These are phyloP conservation scores for Vimba vimba DNA, from an alignment of 2,113 vertebrate species.

Conservation along the genomic window DNA sequence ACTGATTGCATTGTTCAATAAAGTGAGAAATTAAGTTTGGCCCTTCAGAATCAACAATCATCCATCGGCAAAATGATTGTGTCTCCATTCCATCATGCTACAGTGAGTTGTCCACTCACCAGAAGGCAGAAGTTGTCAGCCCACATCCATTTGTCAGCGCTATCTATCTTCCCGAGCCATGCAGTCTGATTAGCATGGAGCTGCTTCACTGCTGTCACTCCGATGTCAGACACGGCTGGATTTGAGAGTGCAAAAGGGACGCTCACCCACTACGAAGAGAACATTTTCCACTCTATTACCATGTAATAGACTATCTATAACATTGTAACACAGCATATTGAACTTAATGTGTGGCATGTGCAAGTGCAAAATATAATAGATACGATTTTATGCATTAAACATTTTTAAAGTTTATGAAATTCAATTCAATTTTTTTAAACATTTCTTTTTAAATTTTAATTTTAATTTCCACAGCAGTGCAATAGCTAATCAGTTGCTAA, in stretches of 20 bases:
- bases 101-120: slow-evolving; percentile 73
- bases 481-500: no score
- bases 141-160: slow-evolving; percentile 86
- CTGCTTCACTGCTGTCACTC: slow-evolving; percentile 84
- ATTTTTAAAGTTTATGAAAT: background rate
- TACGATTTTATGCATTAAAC: background rate
- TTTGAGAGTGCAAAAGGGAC: slow-evolving; percentile 93
- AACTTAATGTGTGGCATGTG: background rate
- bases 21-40: slow-evolving; percentile 28
- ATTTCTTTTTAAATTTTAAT: background rate
- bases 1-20: slow-evolving; percentile 21
- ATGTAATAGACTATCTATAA: background rate
- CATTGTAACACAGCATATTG: background rate
- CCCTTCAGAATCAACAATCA: background rate
- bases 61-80: background rate
- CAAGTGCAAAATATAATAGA: background rate
- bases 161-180: slow-evolving; percentile 86
- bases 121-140: slow-evolving; percentile 93
- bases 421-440: no score
- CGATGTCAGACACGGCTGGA: slow-evolving; percentile 91
- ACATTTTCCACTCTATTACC: slow-evolving; percentile 7
- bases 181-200: slow-evolving; percentile 83
- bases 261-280: slow-evolving; percentile 88
- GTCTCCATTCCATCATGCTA: slow-evolving; percentile 12
- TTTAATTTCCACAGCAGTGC: no score